Evolutionary conservation across 1,140 invertebrate genomes (phyloP).

Genomic region (Chymomyza costata): DNA sequence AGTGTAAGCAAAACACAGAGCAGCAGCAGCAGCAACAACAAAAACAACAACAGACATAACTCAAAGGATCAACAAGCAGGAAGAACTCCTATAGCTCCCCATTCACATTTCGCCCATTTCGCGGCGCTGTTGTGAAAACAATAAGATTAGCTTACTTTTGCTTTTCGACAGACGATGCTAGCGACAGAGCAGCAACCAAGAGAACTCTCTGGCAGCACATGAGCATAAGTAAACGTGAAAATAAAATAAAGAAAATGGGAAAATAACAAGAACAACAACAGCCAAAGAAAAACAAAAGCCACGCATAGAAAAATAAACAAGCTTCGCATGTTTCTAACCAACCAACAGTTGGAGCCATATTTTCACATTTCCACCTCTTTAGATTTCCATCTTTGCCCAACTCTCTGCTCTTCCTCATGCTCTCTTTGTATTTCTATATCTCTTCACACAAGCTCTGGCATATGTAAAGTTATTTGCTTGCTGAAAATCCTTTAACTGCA

Average conservation of each 20-base stretch:
- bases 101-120: constrained; percentile 31
- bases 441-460: constrained; percentile 12
- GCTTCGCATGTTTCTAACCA: constrained; percentile 12
- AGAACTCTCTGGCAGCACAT: too few species aligned
- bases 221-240: constrained; percentile 27
- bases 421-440: background rate
- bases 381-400: too few species aligned
- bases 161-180: constrained; percentile 16
- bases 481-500: constrained; percentile 65
- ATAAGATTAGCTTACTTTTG: constrained; percentile 71
- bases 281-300: constrained; percentile 55
- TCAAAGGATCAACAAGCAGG: constrained; percentile 64
- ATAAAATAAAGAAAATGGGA: constrained; percentile 47
- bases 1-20: constrained; percentile 52
- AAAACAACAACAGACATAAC: constrained; percentile 41
- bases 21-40: background rate
- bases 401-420: too few species aligned
- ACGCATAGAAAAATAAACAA: constrained; percentile 66
- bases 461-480: constrained; percentile 59
- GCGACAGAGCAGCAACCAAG: too few species aligned
- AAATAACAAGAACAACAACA: constrained; percentile 22
- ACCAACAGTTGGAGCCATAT: constrained; percentile 14
- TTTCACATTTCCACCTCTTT: too few species aligned
- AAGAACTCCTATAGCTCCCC: constrained; percentile 5
- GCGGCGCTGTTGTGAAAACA: constrained; percentile 60